phyloP scores from a whole-genome alignment of 2,888 invertebrate species.

The Zeuzera pyrina region DNA sequence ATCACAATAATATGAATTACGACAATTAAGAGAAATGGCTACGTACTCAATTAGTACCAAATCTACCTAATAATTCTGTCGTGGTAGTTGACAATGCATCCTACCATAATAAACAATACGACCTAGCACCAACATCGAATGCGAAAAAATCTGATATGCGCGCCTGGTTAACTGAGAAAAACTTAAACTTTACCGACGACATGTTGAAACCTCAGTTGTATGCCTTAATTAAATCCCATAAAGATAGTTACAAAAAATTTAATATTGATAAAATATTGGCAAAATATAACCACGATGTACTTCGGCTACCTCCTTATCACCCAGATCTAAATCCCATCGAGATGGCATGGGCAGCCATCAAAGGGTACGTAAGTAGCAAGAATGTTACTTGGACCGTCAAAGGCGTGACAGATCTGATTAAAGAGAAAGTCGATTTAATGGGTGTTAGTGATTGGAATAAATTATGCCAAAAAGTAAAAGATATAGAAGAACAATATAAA shows the following conservation, averaged over 20 bases:
- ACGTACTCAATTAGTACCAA: conserved; percentile 11
- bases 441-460: not conserved
- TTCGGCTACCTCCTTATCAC: conserved; percentile 9
- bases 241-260: conserved; percentile 7
- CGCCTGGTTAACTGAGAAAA: conserved; percentile 2
- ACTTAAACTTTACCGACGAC: not conserved
- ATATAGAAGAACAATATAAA: not conserved
- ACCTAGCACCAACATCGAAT: conserved; percentile 3
- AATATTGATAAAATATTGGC: conserved; percentile 8
- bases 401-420: not conserved
- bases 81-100: not conserved
- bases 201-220: conserved; percentile 9
- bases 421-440: not conserved
- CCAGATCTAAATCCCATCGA: conserved; percentile 11
- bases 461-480: conserved; percentile 1
- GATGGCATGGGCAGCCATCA: conserved; percentile 10
- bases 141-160: conserved; percentile 3
- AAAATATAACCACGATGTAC: conserved; percentile 6
- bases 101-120: not conserved
- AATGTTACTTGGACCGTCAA: conserved; percentile 5
- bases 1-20: conserved; percentile 12
- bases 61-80: conserved; percentile 14
- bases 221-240: conserved; percentile 6
- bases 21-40: conserved; percentile 10
- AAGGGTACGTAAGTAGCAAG: conserved; percentile 7